Conservation (phyloP, 2,113 vertebrate genomes). For the Heterochromis multidens region DNA sequence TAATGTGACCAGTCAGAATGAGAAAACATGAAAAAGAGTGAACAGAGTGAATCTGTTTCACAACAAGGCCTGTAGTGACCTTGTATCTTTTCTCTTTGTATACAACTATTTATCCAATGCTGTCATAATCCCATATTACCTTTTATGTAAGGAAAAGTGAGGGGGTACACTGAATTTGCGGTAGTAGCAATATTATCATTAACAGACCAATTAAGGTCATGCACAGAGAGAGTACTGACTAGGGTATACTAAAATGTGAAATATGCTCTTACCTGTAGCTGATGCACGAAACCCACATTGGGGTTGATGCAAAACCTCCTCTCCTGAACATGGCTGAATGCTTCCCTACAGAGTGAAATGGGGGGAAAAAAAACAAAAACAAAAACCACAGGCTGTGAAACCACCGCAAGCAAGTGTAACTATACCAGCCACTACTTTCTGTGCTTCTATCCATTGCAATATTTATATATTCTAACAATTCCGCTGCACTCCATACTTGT, state of each 20-base stretch:
- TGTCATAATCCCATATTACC: background rate
- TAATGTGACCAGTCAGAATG: background rate
- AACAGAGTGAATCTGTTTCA: background rate
- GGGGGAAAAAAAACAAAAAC: no score
- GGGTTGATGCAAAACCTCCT: slow-evolving; percentile 99
- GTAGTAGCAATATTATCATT: background rate
- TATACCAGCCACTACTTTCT: background rate
- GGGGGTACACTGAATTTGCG: background rate
- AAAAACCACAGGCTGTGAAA: background rate
- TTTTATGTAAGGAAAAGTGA: background rate
- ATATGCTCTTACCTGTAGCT: slow-evolving; percentile 85
- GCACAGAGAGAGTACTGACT: background rate
- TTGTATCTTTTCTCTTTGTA: background rate
- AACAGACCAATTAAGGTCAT: background rate
- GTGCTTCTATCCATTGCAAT: background rate
- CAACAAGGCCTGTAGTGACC: background rate
- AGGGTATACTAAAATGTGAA: background rate
- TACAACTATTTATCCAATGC: background rate
- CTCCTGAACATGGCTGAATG: slow-evolving; percentile 97
- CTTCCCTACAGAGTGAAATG: slow-evolving; percentile 79
- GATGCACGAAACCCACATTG: slow-evolving; percentile 98
- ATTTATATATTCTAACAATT: background rate
- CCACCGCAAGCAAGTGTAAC: background rate
- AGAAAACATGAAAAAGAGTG: background rate
- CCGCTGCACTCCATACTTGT: background rate